Evolutionary conservation across 2,113 vertebrate species (phyloP).

Genomic region (Chaetura pelagica): DNA sequence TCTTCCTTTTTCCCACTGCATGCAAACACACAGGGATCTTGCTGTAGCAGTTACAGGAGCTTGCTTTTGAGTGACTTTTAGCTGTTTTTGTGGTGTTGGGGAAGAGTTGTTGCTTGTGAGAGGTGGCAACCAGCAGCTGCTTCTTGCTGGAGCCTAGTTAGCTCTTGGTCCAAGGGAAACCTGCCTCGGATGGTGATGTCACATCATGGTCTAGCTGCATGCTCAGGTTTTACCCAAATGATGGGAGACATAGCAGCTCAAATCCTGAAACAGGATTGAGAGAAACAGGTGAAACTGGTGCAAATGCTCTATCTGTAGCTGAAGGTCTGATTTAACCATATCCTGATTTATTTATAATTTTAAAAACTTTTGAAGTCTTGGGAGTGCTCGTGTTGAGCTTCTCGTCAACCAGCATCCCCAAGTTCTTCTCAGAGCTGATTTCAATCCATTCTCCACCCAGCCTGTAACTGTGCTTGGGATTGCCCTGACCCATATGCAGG

Average conservation of each 20-base stretch:
- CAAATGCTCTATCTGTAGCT: background rate
- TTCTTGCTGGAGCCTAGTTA: background rate
- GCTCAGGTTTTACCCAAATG: background rate
- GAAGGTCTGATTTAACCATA: background rate
- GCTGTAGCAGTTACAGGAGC: background rate
- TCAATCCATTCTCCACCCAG: too few species aligned
- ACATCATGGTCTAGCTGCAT: rapidly evolving
- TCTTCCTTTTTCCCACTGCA: background rate
- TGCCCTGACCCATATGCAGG: too few species aligned
- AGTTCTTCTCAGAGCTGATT: too few species aligned
- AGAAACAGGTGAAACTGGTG: background rate
- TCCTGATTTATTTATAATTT: background rate
- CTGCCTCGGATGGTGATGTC: rapidly evolving
- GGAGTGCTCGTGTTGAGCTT: background rate
- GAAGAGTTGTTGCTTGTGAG: background rate
- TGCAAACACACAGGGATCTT: background rate
- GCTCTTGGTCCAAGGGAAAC: rapidly evolving
- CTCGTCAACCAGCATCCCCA: too few species aligned
- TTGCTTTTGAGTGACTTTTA: background rate
- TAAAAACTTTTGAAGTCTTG: background rate
- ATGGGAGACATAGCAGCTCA: rapidly evolving
- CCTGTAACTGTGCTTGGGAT: too few species aligned
- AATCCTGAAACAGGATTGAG: background rate
- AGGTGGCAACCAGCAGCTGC: background rate
- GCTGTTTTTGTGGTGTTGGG: background rate